phyloP scores from a whole-genome alignment of 1,140 invertebrate genomes.

The Euwallacea fornicatus region DNA sequence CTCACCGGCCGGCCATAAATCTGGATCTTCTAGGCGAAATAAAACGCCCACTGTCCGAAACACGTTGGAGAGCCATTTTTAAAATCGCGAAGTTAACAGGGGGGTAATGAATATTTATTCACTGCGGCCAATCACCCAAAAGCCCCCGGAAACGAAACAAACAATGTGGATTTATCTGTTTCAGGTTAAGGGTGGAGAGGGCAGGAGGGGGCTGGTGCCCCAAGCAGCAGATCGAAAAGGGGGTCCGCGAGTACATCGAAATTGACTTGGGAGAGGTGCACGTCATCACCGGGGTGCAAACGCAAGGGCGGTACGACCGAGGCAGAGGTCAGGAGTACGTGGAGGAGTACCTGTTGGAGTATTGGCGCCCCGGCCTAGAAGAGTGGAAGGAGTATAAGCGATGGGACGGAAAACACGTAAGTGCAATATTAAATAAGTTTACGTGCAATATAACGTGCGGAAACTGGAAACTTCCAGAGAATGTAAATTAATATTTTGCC shows the following conservation, averaged over 20 bases:
- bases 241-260: slow-evolving; percentile 74
- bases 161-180: slow-evolving; percentile 43
- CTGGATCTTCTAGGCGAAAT: background rate
- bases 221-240: slow-evolving; percentile 66
- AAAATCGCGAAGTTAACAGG: background rate
- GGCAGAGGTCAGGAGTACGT: slow-evolving; percentile 78
- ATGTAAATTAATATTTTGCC: no score
- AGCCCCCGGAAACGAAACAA: background rate
- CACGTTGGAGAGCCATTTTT: background rate
- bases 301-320: slow-evolving; percentile 78
- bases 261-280: slow-evolving; percentile 69
- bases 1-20: slow-evolving; percentile 10
- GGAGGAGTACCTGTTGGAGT: slow-evolving; percentile 75
- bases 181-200: slow-evolving; percentile 71
- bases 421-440: slow-evolving; percentile 7
- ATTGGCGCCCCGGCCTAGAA: slow-evolving; percentile 65
- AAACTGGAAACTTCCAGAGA: no score
- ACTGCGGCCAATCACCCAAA: background rate
- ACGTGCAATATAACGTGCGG: background rate
- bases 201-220: slow-evolving; percentile 87
- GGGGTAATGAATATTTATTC: slow-evolving; percentile 9
- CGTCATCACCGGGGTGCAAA: slow-evolving; percentile 73
- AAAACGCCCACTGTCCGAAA: slow-evolving; percentile 12
- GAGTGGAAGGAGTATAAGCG: slow-evolving; percentile 68
- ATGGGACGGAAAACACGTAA: slow-evolving; percentile 65